Evolutionary conservation across 2,113 vertebrate genomes (phyloP), one percentile per base, ranked within the genome.

Genomic region (Chionodraco myersi): DNA sequence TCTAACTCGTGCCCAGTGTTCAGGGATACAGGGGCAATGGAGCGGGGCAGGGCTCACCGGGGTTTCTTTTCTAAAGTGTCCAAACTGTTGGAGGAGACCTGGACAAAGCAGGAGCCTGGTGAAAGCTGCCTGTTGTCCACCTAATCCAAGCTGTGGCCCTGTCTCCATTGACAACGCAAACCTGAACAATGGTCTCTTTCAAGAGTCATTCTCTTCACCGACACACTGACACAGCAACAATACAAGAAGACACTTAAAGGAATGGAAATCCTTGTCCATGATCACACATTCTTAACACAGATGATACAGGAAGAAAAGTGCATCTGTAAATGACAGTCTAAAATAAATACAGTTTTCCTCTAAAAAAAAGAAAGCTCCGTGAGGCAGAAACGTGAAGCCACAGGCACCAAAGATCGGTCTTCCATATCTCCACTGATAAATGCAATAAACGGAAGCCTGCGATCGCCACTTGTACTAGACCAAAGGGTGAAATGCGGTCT

Each of bases 51-150:
- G 4, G 82, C 91, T 91, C 92, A 90, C 89, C 79, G 2, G 92
- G 91, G 86, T 90, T 88, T 92, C 91, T 75, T 88, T 91, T 90
- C 71, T 91, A 82, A 85, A 93, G 79, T 77, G 86, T 89, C 90
- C 82, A 84, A 80, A 44, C 84, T 60, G 76, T 67, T 89, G 82
- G 71, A 82, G 88, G 89, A 89, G 85, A 93, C 79, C 86, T 86
- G 90, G 90, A 94, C 89, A 93, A 92, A 91, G 89, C 88, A 83
- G 56, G 85, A 85, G 75, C 62, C 77, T 56, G 81, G 79, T 89
- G 89, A 93, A 93, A 92, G 89, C 91, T 86, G 82, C 82, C 90
- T 93, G 88, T 93, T 91, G 90, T 92, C 91, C 86, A 90, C 72
- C 88, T 94, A 94, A 94, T 94, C 93, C 89, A 52, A 71, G 70